Percentiles rank a stretch among this genome's conserved stretches.
phyloP scores from a whole-genome alignment of 2,113 vertebrate species.

The Gnathonemus longibarbis region DNA sequence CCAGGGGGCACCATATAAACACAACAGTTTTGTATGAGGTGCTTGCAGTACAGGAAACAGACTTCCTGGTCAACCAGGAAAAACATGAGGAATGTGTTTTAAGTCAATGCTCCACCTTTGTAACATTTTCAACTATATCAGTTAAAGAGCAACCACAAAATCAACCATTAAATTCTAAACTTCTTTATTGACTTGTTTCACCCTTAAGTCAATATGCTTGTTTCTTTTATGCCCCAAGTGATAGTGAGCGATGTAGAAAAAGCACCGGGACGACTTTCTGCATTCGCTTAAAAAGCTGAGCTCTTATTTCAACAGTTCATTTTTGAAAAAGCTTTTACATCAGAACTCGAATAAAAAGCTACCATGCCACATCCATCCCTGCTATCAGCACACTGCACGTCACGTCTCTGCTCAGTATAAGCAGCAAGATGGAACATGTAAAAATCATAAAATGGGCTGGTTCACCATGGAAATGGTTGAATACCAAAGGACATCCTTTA shows the following conservation, averaged over 20 bases:
- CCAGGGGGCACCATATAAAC: not conserved
- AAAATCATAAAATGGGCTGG: not conserved
- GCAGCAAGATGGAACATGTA: not conserved
- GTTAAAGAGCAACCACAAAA: not conserved
- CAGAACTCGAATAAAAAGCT: not conserved
- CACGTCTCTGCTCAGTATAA: not conserved
- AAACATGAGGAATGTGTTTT: not conserved
- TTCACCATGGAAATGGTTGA: not conserved
- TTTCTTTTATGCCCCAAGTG: not conserved
- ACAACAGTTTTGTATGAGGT: not conserved
- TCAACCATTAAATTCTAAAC: not conserved
- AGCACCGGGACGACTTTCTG: not conserved
- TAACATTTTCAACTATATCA: not conserved
- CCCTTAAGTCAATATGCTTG: not conserved
- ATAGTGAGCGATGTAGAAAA: not conserved
- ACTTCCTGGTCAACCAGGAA: not conserved
- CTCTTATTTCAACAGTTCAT: not conserved
- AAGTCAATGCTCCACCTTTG: not conserved
- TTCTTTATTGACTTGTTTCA: not conserved
- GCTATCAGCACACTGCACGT: not conserved
- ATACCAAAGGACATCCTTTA: not conserved
- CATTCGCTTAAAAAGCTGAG: not conserved
- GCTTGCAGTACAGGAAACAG: not conserved
- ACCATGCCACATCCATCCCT: not conserved
- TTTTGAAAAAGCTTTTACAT: not conserved